Evolutionary conservation across 2,113 vertebrate species (phyloP).

Genomic region (Salvator merianae): DNA sequence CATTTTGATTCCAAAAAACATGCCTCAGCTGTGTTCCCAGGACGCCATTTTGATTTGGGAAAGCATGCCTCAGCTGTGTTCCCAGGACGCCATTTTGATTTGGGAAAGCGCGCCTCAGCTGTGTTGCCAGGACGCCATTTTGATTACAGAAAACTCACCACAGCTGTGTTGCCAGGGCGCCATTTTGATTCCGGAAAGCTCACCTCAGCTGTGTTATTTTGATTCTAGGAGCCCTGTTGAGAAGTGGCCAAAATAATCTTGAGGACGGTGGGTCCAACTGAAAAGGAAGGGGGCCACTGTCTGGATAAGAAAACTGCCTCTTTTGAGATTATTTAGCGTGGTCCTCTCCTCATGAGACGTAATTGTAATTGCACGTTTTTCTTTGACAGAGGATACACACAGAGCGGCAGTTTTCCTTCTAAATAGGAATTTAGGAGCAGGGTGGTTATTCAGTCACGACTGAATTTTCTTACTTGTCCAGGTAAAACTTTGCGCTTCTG

Average conservation of each 20-base stretch:
- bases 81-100: too few relatives aligned
- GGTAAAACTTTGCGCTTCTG: background rate
- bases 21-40: background rate
- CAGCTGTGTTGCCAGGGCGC: background rate
- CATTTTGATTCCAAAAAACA: background rate
- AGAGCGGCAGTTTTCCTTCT: background rate
- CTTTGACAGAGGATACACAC: too few relatives aligned
- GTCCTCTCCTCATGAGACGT: rapidly evolving
- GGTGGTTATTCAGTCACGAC: background rate
- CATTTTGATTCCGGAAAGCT: background rate
- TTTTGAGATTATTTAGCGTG: conserved; percentile 18
- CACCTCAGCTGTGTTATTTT: background rate
- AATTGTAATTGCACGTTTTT: too few relatives aligned
- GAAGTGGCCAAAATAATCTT: background rate
- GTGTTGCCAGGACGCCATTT: too few relatives aligned
- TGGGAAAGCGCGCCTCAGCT: too few relatives aligned
- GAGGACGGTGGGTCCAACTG: background rate
- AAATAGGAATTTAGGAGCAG: conserved; percentile 42
- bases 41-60: background rate
- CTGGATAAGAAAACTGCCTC: background rate
- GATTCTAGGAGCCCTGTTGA: background rate
- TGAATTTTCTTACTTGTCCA: background rate
- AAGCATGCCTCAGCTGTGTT: too few relatives aligned
- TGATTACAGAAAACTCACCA: too few relatives aligned
- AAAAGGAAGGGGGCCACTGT: background rate